phyloP scores from a whole-genome alignment of 1,140 invertebrate species.

The Dendrolimus punctatus region DNA sequence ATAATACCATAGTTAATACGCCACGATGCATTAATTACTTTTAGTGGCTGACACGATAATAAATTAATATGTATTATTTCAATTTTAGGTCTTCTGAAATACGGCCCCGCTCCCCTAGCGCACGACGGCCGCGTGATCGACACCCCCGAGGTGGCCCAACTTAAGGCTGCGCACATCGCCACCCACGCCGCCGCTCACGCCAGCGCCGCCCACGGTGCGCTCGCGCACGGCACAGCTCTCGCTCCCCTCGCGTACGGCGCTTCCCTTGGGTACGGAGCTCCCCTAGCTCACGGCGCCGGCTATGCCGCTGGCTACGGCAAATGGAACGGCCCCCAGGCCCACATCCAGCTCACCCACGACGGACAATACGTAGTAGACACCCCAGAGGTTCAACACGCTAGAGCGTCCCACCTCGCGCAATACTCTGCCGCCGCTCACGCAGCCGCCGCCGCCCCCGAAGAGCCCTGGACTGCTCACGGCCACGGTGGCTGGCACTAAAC shows the following conservation, averaged over 20 bases:
- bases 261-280: conserved; percentile 25
- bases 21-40: too few relatives aligned
- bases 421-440: conserved; percentile 56
- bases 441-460: conserved; percentile 52
- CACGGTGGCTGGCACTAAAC: conserved; percentile 53
- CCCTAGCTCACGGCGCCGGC: conserved; percentile 32
- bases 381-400: conserved; percentile 65
- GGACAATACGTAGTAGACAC: conserved; percentile 69
- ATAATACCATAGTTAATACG: too few relatives aligned
- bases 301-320: conserved; percentile 59
- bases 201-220: conserved; percentile 63
- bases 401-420: conserved; percentile 55
- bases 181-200: conserved; percentile 68
- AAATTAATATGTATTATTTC: conserved; percentile 1
- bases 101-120: conserved; percentile 73
- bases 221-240: conserved; percentile 38
- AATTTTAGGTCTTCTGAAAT: conserved; percentile 51
- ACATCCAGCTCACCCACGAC: conserved; percentile 69
- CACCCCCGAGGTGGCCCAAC: conserved; percentile 73
- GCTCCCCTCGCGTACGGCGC: conserved; percentile 25
- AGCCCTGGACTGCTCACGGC: conserved; percentile 43
- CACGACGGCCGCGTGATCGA: conserved; percentile 72
- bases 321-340: conserved; percentile 53
- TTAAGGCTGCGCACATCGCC: conserved; percentile 71
- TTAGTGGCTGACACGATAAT: too few relatives aligned